phyloP scores from a whole-genome alignment of 2,888 invertebrate species.

The Nebria salina region DNA sequence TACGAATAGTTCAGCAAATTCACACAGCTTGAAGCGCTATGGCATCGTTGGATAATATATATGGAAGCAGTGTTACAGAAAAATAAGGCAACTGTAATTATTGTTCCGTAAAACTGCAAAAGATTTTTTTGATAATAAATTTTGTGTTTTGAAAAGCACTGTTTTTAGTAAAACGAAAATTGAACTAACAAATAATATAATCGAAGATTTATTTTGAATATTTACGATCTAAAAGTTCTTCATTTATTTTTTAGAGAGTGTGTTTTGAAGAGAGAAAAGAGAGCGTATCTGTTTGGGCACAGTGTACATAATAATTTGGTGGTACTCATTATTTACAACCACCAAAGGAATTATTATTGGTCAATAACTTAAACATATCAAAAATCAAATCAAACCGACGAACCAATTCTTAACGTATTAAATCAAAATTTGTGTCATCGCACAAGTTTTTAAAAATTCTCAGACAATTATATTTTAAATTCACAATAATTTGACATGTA shows the following conservation, averaged over 20 bases:
- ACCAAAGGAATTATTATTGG: constrained; percentile 43
- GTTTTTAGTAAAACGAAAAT: neutral
- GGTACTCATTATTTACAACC: constrained; percentile 14
- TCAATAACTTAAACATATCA: constrained; percentile 46
- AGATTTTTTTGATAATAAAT: neutral
- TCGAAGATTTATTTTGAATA: neutral
- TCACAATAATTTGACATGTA: constrained; percentile 35
- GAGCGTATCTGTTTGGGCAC: constrained; percentile 38
- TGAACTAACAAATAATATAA: neutral
- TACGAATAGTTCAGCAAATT: neutral
- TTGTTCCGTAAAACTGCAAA: too few species aligned
- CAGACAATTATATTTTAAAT: constrained; percentile 14
- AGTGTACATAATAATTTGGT: constrained; percentile 36
- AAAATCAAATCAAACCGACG: constrained; percentile 45
- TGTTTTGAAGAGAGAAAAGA: constrained; percentile 20
- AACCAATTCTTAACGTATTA: constrained; percentile 44
- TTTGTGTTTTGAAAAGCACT: constrained; percentile 1
- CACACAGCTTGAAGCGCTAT: neutral
- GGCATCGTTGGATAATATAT: neutral
- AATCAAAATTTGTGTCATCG: constrained; percentile 22
- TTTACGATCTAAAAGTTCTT: constrained; percentile 7
- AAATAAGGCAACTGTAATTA: too few species aligned
- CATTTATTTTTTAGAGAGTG: neutral
- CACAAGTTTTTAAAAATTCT: constrained; percentile 16
- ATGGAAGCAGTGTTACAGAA: neutral